Conservation (phyloP, 2,113 vertebrate species). For the Neolamprologus caudopunctatus region DNA sequence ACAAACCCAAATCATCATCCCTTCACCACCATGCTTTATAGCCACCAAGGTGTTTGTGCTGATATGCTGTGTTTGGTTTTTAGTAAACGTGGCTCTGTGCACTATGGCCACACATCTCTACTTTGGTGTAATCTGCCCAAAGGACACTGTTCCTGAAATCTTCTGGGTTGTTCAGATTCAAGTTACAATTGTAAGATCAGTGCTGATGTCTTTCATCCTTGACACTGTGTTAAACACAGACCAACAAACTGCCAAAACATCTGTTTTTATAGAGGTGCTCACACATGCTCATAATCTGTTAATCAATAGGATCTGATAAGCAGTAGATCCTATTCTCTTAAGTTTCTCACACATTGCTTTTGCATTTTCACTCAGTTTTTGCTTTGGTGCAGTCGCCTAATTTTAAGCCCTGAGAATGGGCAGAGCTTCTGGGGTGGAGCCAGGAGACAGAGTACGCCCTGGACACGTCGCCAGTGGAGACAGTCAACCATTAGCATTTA, state of each 20-base stretch:
- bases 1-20: background rate
- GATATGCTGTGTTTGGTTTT: background rate
- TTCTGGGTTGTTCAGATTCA: background rate
- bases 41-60: background rate
- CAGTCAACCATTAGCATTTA: background rate
- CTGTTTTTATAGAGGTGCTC: background rate
- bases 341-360: background rate
- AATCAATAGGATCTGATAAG: background rate
- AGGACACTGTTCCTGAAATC: background rate
- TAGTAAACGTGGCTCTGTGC: accelerated
- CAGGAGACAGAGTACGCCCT: background rate
- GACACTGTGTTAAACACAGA: background rate
- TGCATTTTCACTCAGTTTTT: background rate
- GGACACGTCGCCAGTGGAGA: background rate
- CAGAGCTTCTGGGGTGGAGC: background rate
- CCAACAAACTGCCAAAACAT: background rate
- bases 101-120: background rate
- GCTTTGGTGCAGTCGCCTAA: background rate
- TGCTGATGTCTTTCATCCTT: background rate
- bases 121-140: background rate
- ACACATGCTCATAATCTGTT: background rate
- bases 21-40: background rate
- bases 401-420: background rate
- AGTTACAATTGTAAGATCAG: background rate
- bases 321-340: background rate